phyloP scores from a whole-genome alignment of 1,140 invertebrate species.

The Popillia japonica region DNA sequence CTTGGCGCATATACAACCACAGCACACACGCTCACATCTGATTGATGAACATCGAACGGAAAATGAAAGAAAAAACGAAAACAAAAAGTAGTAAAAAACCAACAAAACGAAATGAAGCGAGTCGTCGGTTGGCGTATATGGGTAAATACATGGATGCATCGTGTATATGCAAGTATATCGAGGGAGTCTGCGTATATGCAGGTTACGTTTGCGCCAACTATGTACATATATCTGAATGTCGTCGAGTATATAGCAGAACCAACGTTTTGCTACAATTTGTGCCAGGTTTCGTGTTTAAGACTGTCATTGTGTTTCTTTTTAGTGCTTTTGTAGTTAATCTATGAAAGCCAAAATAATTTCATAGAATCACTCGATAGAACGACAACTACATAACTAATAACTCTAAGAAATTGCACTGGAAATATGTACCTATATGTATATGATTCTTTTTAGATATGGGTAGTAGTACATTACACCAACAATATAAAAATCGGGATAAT shows the following conservation, averaged over 20 bases:
- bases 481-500: too few species aligned
- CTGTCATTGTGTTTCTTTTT: background rate
- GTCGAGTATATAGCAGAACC: background rate
- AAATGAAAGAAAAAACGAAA: conserved; percentile 1
- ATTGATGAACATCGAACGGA: conserved; percentile 33
- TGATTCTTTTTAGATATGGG: too few species aligned
- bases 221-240: conserved; percentile 1
- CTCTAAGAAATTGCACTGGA: too few species aligned
- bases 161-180: background rate
- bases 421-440: too few species aligned
- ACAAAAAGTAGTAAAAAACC: background rate
- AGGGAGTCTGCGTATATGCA: background rate
- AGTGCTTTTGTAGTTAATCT: background rate
- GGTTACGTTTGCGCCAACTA: background rate
- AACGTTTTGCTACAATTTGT: background rate
- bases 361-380: background rate
- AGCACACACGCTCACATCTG: conserved; percentile 30
- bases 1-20: conserved; percentile 20
- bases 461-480: too few species aligned
- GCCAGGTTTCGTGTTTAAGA: conserved; percentile 13
- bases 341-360: background rate
- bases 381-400: too few species aligned
- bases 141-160: conserved; percentile 2
- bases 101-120: conserved; percentile 29
- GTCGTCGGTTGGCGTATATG: background rate